Evolutionary conservation across 2,888 invertebrate species (phyloP).

Genomic region (Caenorhabditis uteleia): DNA sequence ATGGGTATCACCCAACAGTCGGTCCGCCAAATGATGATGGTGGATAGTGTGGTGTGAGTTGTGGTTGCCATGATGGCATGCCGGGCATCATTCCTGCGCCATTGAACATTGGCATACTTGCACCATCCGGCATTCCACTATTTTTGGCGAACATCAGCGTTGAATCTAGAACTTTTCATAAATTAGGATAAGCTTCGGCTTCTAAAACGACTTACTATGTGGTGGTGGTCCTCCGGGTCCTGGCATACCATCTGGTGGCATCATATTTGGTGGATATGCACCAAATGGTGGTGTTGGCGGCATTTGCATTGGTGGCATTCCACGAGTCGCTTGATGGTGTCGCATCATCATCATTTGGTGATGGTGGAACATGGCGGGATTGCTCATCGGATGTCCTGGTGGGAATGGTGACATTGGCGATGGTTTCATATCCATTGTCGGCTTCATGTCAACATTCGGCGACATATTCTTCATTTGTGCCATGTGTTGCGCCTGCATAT

Average conservation of each 20-base stretch:
- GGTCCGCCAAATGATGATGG: too few relatives aligned
- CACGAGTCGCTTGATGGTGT: too few relatives aligned
- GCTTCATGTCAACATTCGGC: not conserved
- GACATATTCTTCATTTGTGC: not conserved
- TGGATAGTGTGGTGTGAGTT: slow-evolving; percentile 32
- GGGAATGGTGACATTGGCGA: not conserved
- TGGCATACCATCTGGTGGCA: slow-evolving; percentile 1
- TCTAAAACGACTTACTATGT: slow-evolving; percentile 14
- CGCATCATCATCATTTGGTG: slow-evolving; percentile 1
- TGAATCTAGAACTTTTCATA: slow-evolving; percentile 7
- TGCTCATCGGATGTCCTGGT: not conserved
- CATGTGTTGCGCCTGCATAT: slow-evolving; percentile 3
- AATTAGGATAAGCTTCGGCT: not conserved
- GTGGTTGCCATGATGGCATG: slow-evolving; percentile 5
- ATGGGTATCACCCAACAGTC: too few relatives aligned
- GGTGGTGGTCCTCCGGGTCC: slow-evolving; percentile 8
- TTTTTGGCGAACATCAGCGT: slow-evolving; percentile 18
- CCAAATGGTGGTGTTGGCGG: not conserved
- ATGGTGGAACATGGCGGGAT: not conserved
- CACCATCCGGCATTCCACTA: not conserved
- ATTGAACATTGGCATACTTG: not conserved
- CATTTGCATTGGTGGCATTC: slow-evolving; percentile 1
- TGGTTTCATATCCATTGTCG: too few relatives aligned
- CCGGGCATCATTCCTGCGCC: not conserved
- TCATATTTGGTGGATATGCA: too few relatives aligned